Conservation (phyloP, 2,888 invertebrate species). For the Pardosa pseudoannulata region DNA sequence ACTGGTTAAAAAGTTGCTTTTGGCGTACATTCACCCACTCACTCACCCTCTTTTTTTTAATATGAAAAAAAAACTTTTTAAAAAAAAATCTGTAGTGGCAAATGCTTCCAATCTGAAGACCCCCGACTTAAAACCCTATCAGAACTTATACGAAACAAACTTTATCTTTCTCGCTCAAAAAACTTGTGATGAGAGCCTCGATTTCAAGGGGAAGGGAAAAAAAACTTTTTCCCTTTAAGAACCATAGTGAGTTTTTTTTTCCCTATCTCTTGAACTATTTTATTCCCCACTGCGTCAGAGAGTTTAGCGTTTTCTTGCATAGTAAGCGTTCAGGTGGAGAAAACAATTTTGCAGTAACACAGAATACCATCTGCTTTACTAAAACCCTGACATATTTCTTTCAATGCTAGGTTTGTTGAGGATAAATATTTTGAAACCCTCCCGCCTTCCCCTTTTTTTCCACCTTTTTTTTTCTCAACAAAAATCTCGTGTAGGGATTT, state of each 20-base stretch:
- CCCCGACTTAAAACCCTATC: background rate
- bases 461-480: background rate
- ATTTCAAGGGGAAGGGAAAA: too few species aligned
- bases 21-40: background rate
- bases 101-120: background rate
- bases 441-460: too few species aligned
- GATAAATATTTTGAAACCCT: slow-evolving; percentile 30
- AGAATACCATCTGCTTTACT: slow-evolving; percentile 21
- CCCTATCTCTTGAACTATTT: background rate
- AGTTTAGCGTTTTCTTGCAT: slow-evolving; percentile 19
- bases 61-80: too few species aligned
- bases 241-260: background rate
- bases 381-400: slow-evolving; percentile 11
- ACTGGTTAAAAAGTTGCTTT: background rate
- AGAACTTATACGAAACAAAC: slow-evolving; percentile 6
- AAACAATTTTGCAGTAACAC: slow-evolving; percentile 32
- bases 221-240: slow-evolving; percentile 3
- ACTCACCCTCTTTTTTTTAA: too few species aligned
- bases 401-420: slow-evolving; percentile 8
- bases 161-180: background rate
- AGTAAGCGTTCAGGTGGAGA: slow-evolving; percentile 9
- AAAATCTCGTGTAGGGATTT: background rate
- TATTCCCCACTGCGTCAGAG: background rate
- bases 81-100: background rate
- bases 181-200: slow-evolving; percentile 4